Evolutionary conservation across 2,113 vertebrate genomes (phyloP), one percentile per base, ranked within the genome.

Genomic region (Trematocara marginatum): DNA sequence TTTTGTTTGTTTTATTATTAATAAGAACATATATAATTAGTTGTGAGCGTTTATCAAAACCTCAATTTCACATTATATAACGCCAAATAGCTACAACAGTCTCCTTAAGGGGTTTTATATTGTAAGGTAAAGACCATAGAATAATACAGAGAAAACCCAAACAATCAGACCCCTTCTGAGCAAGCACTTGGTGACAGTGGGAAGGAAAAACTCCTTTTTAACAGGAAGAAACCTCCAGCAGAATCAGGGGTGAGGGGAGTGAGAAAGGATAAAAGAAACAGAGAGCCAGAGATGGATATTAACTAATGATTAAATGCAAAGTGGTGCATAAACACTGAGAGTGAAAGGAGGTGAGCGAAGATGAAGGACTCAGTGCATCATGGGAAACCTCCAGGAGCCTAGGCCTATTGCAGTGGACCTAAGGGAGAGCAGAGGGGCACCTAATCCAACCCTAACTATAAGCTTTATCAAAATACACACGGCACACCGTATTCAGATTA

Each of bases 161-260:
- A 66, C 10, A 40, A 66, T 66, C 35, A 40, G 35, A 66, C 10
- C 34, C 3, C 61, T 40, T 40, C 10, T 40, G 61, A 66, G n/a
- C 18, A 40, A 0, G 10, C 4, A 66, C 35, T 66, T 0, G 35
- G 61, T 40, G n/a, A 40, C 11, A 40, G 61, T 13, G 6, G n/a
- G 35, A 66, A 66, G n/a, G 11, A 66, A 66, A 66, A 66, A 40
- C 61, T 40, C n/a, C n/a, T 7, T 66, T 66, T 66, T 66, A 23
- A 23, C 35, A 66, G 35, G 35, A 66, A 66, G 61, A 40, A 40
- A 66, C 35, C n/a, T 23, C n/a, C n/a, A 20, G 61, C 61, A 23
- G n/a, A 66, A 66, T 20, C 61, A 66, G 61, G 6, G 61, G 35
- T 66, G 10, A 40, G 61, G 35, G 61, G 35, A 3, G 11, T 7